Evolutionary conservation across 2,888 invertebrate genomes (phyloP).

Genomic region (Lasioglossum malachurum): DNA sequence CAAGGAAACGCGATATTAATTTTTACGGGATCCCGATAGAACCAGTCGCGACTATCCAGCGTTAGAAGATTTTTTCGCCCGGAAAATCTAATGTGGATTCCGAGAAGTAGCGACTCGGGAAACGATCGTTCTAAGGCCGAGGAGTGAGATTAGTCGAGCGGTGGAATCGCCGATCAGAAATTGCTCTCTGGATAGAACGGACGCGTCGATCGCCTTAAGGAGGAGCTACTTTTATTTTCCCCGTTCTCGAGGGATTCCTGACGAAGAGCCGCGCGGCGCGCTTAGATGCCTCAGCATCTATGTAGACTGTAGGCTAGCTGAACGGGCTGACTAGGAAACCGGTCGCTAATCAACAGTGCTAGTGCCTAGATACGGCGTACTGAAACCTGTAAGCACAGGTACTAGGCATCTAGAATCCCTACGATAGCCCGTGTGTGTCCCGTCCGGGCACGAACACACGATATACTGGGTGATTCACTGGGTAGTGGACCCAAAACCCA

Average conservation of each 20-base stretch:
- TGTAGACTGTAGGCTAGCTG: conserved; percentile 43
- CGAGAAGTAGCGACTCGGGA: neutral
- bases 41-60: neutral
- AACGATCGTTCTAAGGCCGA: conserved; percentile 1
- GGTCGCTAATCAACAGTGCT: conserved; percentile 66
- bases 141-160: conserved; percentile 9
- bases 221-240: conserved; percentile 61
- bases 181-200: conserved; percentile 50
- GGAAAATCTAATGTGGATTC: neutral
- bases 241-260: conserved; percentile 60
- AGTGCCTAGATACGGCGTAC: conserved; percentile 60
- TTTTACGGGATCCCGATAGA: neutral
- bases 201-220: conserved; percentile 52
- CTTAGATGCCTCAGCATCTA: conserved; percentile 55
- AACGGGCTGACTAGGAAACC: conserved; percentile 69
- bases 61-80: neutral
- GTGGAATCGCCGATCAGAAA: conserved; percentile 49
- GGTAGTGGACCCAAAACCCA: neutral
- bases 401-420: conserved; percentile 53
- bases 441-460: conserved; percentile 33
- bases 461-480: conserved; percentile 2
- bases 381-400: conserved; percentile 56
- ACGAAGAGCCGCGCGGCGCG: conserved; percentile 42
- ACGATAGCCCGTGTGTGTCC: conserved; percentile 44
- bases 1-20: neutral